phyloP scores from a whole-genome alignment of 2,113 vertebrate genomes.

The Mustelus asterias region DNA sequence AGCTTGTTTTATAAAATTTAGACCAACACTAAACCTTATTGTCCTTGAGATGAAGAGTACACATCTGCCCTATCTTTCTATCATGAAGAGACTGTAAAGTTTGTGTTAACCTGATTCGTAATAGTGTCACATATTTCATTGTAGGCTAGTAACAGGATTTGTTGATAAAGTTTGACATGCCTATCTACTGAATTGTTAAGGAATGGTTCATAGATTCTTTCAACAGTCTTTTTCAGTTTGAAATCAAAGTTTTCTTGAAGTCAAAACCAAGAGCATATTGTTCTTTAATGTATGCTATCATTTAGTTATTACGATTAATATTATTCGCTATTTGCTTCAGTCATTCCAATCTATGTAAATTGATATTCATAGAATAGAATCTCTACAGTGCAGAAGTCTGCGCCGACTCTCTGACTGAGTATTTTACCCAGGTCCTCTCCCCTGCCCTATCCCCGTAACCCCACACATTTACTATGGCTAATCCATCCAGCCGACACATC shows the following conservation, averaged over 20 bases:
- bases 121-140: background rate
- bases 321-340: background rate
- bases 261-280: background rate
- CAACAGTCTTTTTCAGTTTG: background rate
- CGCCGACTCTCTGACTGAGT: too few species aligned
- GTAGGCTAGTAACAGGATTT: background rate
- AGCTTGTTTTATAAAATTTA: background rate
- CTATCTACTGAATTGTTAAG: background rate
- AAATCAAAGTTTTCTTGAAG: background rate
- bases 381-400: too few species aligned
- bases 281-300: background rate
- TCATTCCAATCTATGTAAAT: background rate
- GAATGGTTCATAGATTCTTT: background rate
- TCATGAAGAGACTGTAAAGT: background rate
- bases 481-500: too few species aligned
- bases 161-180: background rate
- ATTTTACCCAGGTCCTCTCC: too few species aligned
- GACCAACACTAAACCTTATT: background rate
- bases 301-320: background rate
- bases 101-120: background rate
- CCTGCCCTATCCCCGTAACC: too few species aligned
- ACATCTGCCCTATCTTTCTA: background rate
- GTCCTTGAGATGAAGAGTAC: background rate
- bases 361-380: background rate
- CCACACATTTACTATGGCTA: too few species aligned